phyloP scores from a whole-genome alignment of 30 jellyfish, hydroid and myxozoan species.

The Clytia hemisphaerica region DNA sequence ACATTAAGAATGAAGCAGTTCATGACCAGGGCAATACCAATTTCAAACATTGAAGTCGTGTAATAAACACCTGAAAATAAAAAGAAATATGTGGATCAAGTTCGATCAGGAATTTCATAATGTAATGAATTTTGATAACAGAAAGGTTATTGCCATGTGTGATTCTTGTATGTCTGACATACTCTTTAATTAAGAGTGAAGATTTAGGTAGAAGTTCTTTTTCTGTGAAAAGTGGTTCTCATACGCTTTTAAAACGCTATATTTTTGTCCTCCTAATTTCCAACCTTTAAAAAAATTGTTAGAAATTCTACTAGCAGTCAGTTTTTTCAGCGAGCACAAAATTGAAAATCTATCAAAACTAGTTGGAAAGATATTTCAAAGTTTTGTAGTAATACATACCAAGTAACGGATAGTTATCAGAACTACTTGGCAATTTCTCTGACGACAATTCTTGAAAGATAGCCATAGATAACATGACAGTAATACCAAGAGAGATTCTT shows the following conservation, averaged over 20 bases:
- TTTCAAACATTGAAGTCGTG: conserved; percentile 88
- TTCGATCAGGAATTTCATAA: background rate
- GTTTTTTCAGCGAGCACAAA: too few species aligned
- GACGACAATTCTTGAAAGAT: conserved; percentile 91
- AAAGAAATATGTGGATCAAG: background rate
- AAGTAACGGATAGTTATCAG: conserved; percentile 76
- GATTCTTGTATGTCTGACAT: too few species aligned
- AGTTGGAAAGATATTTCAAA: background rate
- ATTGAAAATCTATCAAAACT: background rate
- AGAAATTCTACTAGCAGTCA: too few species aligned
- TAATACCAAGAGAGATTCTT: conserved; percentile 79
- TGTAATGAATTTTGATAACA: too few species aligned
- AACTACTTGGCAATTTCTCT: conserved; percentile 90
- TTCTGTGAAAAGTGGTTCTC: too few species aligned
- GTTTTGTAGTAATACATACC: too few species aligned
- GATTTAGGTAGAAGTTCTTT: too few species aligned
- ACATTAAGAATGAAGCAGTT: conserved; percentile 77
- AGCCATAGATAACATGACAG: conserved; percentile 91
- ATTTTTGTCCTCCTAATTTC: too few species aligned
- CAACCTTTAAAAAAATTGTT: too few species aligned
- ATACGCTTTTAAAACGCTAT: too few species aligned
- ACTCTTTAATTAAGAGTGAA: too few species aligned
- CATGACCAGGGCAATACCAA: conserved; percentile 82
- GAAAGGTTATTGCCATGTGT: too few species aligned
- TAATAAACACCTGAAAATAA: conserved; percentile 64